Evolutionary conservation across 2,888 invertebrate species (phyloP), one percentile per base, ranked within the genome.

Genomic region (Branchellion lobata): DNA sequence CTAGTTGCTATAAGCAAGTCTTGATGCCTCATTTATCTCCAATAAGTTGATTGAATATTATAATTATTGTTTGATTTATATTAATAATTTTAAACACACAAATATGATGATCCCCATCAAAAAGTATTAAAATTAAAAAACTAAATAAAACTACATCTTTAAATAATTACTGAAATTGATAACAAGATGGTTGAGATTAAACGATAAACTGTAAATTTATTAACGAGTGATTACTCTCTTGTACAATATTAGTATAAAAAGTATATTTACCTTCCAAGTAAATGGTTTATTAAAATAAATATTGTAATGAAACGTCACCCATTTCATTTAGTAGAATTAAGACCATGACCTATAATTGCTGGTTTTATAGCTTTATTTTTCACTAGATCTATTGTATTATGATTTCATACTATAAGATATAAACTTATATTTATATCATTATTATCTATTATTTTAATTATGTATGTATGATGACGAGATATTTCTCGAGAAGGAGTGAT

Each of bases 1-100:
- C 90, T 91, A 91, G 90, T 91, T 81, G 89, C 90, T 83, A 89
- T 89, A 91, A 91, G 81, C 81, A 79, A 74, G 90, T 90, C 90
- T 90, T 91, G 90, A 91, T 92, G 0, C 91, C 91, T 80, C 92
- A 92, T 90, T 91, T 92, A 91, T 89, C 90, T 57, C 91, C 91
- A 5, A 88, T 91, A 87, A 89, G 88, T 82, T 90, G 90, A 82
- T 14, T 82, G 21, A 14, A 78, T 27, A n/a, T 79, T 3, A 51
- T 80, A 1, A 3, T 80, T 18, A 71, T 82, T 36, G 77, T 82
- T 11, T 80, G 76, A 68, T 29, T 74, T 0, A 34, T 80, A 2
- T 14, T 81, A 27, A n/a, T 79, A 31, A 27, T 74, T 24, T 18
- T 81, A 14, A 21, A 65, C 0, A 80, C 81, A 29, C 51, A 61